Evolutionary conservation across 2,797 vertebrate species (phyloP).

Genomic region (Lacerta bilineata): DNA sequence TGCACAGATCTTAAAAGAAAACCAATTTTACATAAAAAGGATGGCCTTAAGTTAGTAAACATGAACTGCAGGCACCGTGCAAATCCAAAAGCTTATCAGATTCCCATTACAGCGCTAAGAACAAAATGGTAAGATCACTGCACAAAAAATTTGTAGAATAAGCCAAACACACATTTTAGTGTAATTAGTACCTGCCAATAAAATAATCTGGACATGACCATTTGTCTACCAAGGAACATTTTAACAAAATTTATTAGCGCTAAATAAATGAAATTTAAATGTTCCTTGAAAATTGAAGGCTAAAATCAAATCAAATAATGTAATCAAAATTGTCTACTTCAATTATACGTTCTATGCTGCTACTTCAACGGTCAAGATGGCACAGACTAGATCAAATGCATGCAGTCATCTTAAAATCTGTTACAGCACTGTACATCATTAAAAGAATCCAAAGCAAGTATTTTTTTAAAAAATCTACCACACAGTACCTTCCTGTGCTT

Average conservation of each 20-base stretch:
- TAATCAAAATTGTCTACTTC: conserved; percentile 59
- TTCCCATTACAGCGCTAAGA: conserved; percentile 56
- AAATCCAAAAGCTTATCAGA: conserved; percentile 60
- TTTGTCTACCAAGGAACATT: conserved; percentile 59
- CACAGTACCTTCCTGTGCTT: conserved; percentile 61
- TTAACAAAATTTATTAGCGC: conserved; percentile 68
- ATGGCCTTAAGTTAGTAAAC: conserved; percentile 63
- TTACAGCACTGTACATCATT: background rate
- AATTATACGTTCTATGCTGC: conserved; percentile 16
- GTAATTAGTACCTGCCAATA: conserved; percentile 72
- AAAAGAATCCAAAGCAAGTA: background rate
- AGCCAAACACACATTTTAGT: conserved; percentile 61
- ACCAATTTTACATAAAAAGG: conserved; percentile 61
- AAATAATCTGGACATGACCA: conserved; percentile 77
- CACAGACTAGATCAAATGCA: background rate
- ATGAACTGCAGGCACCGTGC: conserved; percentile 44
- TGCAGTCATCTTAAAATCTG: conserved; percentile 53
- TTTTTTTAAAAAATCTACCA: background rate
- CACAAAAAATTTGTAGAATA: conserved; percentile 64
- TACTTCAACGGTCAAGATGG: background rate
- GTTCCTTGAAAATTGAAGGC: conserved; percentile 76
- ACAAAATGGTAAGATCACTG: conserved; percentile 68
- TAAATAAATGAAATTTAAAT: conserved; percentile 75
- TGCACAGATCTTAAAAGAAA: conserved; percentile 55
- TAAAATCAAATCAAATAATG: conserved; percentile 64